A percentile compares a stretch with the other conserved stretches of the same genome.
phyloP scores from a whole-genome alignment of 1,140 invertebrate species.

The Glomeris maerens region DNA sequence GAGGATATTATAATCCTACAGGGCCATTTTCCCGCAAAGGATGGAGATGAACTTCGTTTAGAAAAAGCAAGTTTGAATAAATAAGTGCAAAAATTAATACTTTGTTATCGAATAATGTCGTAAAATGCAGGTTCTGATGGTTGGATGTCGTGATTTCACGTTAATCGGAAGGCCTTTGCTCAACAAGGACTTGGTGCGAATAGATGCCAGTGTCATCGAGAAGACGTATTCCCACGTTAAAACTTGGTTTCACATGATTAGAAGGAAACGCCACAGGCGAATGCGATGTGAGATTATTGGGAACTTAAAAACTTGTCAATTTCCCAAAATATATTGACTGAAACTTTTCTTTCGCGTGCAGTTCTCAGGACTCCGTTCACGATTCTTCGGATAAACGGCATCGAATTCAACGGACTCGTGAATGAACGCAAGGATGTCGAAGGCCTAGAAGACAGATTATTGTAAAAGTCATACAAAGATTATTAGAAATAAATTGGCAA shows the following conservation, averaged over 20 bases:
- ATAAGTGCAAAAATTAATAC: conserved; percentile 1
- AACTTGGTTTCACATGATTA: conserved; percentile 54
- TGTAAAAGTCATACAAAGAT: background rate
- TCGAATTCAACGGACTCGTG: conserved; percentile 36
- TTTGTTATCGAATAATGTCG: background rate
- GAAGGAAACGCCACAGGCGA: conserved; percentile 58
- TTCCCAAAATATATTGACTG: background rate
- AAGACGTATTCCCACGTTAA: conserved; percentile 74
- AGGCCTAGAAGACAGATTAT: conserved; percentile 28
- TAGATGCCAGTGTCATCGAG: conserved; percentile 76
- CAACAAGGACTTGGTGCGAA: conserved; percentile 45
- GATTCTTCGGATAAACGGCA: conserved; percentile 55
- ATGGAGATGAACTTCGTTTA: conserved; percentile 64
- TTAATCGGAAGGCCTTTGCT: conserved; percentile 67
- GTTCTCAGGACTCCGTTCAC: conserved; percentile 52
- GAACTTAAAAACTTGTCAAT: background rate
- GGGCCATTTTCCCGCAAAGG: conserved; percentile 64
- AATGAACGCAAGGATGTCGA: conserved; percentile 26
- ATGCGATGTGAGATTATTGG: conserved; percentile 44
- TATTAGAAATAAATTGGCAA: background rate
- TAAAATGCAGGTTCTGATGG: conserved; percentile 45
- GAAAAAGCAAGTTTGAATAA: conserved; percentile 52
- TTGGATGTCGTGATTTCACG: conserved; percentile 72
- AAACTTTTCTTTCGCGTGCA: conserved; percentile 29
- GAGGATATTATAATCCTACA: conserved; percentile 72